A percentile compares a stretch with the other conserved stretches of the same genome.
Conservation (phyloP, 2,797 vertebrate species). For the Gobio occitaniae region DNA sequence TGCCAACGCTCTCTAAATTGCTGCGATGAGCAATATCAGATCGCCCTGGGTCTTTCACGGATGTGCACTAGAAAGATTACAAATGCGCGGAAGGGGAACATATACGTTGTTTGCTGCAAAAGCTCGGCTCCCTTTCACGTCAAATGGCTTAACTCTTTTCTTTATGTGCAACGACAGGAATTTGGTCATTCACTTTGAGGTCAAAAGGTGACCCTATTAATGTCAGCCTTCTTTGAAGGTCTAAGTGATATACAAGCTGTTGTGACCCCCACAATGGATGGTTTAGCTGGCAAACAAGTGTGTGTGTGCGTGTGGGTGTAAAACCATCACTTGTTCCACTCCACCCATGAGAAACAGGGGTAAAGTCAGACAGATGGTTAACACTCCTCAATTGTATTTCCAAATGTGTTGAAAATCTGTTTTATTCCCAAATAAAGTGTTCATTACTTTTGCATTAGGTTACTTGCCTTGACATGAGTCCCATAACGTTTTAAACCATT, state of each 20-base stretch:
- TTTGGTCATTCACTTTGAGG: constrained; percentile 73
- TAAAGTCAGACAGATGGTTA: constrained; percentile 44
- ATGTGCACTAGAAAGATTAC: neutral
- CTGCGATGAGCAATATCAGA: constrained; percentile 41
- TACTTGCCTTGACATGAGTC: constrained; percentile 9
- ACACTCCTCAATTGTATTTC: constrained; percentile 28
- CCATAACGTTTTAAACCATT: constrained; percentile 3
- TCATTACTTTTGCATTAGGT: constrained; percentile 26
- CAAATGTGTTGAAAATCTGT: constrained; percentile 24
- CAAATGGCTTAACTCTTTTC: constrained; percentile 64
- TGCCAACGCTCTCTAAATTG: constrained; percentile 38
- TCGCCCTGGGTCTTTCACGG: constrained; percentile 23
- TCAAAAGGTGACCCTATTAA: constrained; percentile 74
- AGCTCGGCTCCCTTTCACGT: constrained; percentile 45
- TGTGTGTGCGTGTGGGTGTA: constrained; percentile 33
- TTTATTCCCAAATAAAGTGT: constrained; percentile 19
- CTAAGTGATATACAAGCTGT: constrained; percentile 79
- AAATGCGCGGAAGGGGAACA: constrained; percentile 5
- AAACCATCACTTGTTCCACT: constrained; percentile 48
- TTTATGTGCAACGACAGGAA: constrained; percentile 75
- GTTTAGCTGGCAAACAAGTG: constrained; percentile 67
- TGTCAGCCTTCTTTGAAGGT: constrained; percentile 74
- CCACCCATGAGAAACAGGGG: constrained; percentile 26
- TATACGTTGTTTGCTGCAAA: neutral
- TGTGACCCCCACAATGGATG: constrained; percentile 69